Base-by-base conservation (phyloP, 2,113 vertebrate genomes). In the Vanacampus margaritifer region DNA sequence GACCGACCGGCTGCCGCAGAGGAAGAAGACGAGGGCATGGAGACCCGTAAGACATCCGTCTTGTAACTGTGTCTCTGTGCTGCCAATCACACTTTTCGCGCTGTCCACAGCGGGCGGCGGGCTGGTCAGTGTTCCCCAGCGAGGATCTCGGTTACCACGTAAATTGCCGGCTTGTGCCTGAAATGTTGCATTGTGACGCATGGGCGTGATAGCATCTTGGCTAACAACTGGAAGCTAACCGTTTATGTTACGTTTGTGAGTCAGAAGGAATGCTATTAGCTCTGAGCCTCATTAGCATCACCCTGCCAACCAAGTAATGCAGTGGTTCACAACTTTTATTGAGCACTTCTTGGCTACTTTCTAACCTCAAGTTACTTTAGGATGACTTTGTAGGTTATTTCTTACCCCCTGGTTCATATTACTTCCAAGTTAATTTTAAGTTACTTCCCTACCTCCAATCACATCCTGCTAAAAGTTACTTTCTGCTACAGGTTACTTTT, bases 21-120 rank as follows among this genome's bases (percentile, higher is more conserved):
- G 11, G 96, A 98, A 0, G 95, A 98, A 1, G 96, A 99, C 10
- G 97, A 98, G 85, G 96, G 95, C 88, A 98, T 99, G 97, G 96
- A 98, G 86, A 99, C 96, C 10, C 82, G 97, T 99, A 93, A 96
- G 96, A 76, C 1, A 0, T 28, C 13, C 21, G 12, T 17, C 41
- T 5, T 37, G 13, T 19, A 45, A 45, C 14, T 14, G 12, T 0
- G 17, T 43, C 37, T 45, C 59, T 23, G 19, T 61, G n/a, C 11
- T 4, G 13, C 5, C 23, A 6, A 4, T 53, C 39, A 28, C 71
- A 64, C 54, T 76, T 72, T 54, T 39, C 5, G 6, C 39, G 36
- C 36, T 21, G 12, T 23, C 21, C 10, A 6, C 19, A 61, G 36
- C 36, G 21, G 36, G 12, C 14, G 36, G 10, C 10, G 21, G 21